Percentiles rank a stretch among this genome's conserved stretches.
phyloP scores from a whole-genome alignment of 2,888 invertebrate species.

The Xanthia togata region DNA sequence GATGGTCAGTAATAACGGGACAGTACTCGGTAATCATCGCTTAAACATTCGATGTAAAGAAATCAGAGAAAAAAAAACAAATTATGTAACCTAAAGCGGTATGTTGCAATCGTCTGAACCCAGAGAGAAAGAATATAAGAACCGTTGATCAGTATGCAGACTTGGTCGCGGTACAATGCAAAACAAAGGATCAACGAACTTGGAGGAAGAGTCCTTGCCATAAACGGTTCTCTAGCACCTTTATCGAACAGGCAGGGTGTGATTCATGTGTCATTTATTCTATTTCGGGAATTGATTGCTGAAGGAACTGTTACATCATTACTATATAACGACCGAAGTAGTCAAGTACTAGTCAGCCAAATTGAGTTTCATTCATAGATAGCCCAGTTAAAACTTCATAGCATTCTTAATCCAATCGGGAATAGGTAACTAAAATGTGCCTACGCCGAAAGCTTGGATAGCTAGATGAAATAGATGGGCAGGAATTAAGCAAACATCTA shows the following conservation, averaged over 20 bases:
- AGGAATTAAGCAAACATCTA: slow-evolving; percentile 47
- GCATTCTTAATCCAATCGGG: slow-evolving; percentile 5
- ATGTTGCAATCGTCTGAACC: slow-evolving; percentile 43
- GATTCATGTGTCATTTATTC: slow-evolving; percentile 78
- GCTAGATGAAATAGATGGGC: slow-evolving; percentile 31
- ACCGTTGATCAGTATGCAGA: slow-evolving; percentile 84
- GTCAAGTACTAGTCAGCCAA: slow-evolving; percentile 45
- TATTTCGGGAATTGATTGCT: slow-evolving; percentile 71
- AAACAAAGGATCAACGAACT: slow-evolving; percentile 88
- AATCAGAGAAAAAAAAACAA: slow-evolving; percentile 27
- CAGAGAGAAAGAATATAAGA: slow-evolving; percentile 64
- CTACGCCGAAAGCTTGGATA: slow-evolving; percentile 8
- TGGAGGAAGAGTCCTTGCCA: slow-evolving; percentile 83
- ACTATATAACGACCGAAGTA: slow-evolving; percentile 49
- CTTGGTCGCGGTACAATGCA: slow-evolving; percentile 81
- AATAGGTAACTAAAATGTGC: slow-evolving; percentile 13
- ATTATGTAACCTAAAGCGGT: slow-evolving; percentile 43
- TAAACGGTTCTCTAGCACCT: slow-evolving; percentile 78
- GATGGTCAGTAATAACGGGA: slow-evolving; percentile 38
- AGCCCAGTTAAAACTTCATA: slow-evolving; percentile 1
- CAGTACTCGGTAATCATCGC: slow-evolving; percentile 43
- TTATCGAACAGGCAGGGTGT: slow-evolving; percentile 75
- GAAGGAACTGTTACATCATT: slow-evolving; percentile 65
- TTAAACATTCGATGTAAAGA: slow-evolving; percentile 36
- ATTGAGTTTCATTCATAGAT: slow-evolving; percentile 49